Percentiles rank a stretch among this genome's conserved stretches.
These are phyloP conservation scores for Apomyelois bistriatella DNA, from an alignment of 2,888 invertebrate species.

Conservation along the genomic window DNA sequence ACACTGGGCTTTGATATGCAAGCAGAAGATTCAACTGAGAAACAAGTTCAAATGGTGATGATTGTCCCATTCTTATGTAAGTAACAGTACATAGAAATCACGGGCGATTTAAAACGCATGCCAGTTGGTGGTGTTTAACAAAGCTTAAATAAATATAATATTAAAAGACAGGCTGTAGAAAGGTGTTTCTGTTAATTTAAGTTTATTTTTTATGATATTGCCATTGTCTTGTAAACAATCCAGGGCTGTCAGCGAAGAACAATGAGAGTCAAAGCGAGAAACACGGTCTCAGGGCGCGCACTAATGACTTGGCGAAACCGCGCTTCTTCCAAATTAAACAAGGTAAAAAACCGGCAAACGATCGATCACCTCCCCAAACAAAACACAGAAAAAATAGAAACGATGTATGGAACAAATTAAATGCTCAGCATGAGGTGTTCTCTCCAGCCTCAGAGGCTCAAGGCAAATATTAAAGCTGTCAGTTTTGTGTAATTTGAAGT, in stretches of 20 bases:
- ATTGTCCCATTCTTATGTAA: too few species aligned
- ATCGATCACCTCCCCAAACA: constrained; percentile 75
- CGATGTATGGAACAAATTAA: constrained; percentile 78
- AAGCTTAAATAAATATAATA: too few species aligned
- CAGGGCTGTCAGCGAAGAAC: constrained; percentile 45
- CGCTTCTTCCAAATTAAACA: constrained; percentile 73
- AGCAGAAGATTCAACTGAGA: too few species aligned
- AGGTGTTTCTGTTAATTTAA: too few species aligned
- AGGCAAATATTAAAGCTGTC: constrained; percentile 78
- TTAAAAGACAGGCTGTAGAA: too few species aligned
- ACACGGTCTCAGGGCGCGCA: constrained; percentile 34
- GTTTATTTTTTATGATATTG: too few species aligned
- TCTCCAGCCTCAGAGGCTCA: constrained; percentile 42
- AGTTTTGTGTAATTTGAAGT: constrained; percentile 74
- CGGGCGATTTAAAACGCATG: too few species aligned
- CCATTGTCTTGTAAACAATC: background rate
- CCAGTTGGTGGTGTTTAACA: too few species aligned
- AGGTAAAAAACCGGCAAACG: constrained; percentile 72
- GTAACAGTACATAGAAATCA: too few species aligned
- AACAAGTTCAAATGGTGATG: too few species aligned
- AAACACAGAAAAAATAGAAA: constrained; percentile 72
- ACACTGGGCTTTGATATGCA: too few species aligned
- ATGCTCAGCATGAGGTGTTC: constrained; percentile 76
- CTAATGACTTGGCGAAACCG: constrained; percentile 77
- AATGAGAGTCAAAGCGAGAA: constrained; percentile 48